Evolutionary conservation across 2,113 vertebrate species (phyloP).

Genomic region (Chlamydotis undulata): DNA sequence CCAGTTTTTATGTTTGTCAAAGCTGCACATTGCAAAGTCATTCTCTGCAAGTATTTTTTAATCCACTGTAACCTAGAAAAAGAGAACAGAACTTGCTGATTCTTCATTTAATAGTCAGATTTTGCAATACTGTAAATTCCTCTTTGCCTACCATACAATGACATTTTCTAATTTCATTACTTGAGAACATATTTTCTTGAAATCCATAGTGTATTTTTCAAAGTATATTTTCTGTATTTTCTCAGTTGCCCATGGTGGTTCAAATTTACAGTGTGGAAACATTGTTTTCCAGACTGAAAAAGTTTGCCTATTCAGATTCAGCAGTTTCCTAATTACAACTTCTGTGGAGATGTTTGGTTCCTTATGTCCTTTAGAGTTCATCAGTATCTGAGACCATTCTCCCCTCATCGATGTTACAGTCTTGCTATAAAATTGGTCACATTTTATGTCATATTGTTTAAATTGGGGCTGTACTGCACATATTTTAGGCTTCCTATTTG

Average conservation of each 20-base stretch:
- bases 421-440: neutral
- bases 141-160: neutral
- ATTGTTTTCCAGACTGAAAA: neutral
- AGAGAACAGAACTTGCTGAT: neutral
- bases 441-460: neutral
- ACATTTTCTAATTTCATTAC: neutral
- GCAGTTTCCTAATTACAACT: neutral
- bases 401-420: neutral
- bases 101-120: neutral
- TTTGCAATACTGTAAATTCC: neutral
- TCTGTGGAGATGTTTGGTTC: neutral
- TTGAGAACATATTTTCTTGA: neutral
- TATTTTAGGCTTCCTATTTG: neutral
- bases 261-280: neutral
- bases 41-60: neutral
- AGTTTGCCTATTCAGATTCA: neutral
- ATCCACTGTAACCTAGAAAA: neutral
- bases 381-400: neutral
- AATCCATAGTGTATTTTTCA: neutral
- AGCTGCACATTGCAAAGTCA: neutral
- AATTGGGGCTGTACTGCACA: neutral
- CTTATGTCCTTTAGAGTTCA: neutral
- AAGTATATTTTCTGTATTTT: neutral
- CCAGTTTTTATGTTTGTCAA: neutral
- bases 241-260: neutral